Base-by-base conservation (phyloP, 2,888 invertebrate species). In the Neria commutata region DNA sequence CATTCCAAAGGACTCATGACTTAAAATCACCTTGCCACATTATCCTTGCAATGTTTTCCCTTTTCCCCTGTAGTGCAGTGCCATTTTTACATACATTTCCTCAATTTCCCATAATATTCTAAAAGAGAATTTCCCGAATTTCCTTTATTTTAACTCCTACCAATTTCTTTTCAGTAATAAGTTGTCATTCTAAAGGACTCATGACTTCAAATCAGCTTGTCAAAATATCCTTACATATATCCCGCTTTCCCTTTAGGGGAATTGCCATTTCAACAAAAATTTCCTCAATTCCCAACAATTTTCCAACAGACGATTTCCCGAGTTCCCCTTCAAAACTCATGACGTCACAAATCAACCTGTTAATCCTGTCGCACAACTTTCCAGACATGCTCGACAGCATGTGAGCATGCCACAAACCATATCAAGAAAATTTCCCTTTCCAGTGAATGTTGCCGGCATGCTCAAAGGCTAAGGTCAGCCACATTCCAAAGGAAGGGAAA, bases 201-300 rank as follows among this genome's bases (percentile, higher is more conserved):
- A n/a, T n/a, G n/a, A n/a, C n/a, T n/a, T n/a, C n/a, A n/a, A n/a
- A n/a, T n/a, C n/a, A n/a, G n/a, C 29, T 29, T 29, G 11, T 29
- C 29, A 64, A 66, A 64, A 71, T 72, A n/a, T n/a, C n/a, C n/a
- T n/a, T n/a, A n/a, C n/a, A n/a, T n/a, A n/a, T n/a, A n/a, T n/a
- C n/a, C n/a, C n/a, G n/a, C n/a, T 73, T 72, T 72, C 72, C 72
- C 73, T 61, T 67, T 70, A 73, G 69, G 71, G 17, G 3, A 51
- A 51, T 21, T 34, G 16, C 34, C 34, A 21, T 33, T 37, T 52
- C n/a, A 10, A 4, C 17, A n/a, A 52, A 40, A 51, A 8, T 40
- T 42, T 42, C 50, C 33, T 34, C 37, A 5, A 37, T 14, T 11
- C n/a, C 4, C 37, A 37, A 5, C 37, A 37, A 8, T 14, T 37